Conservation (phyloP, 1,140 invertebrate species). For the Procambarus virginalis region DNA sequence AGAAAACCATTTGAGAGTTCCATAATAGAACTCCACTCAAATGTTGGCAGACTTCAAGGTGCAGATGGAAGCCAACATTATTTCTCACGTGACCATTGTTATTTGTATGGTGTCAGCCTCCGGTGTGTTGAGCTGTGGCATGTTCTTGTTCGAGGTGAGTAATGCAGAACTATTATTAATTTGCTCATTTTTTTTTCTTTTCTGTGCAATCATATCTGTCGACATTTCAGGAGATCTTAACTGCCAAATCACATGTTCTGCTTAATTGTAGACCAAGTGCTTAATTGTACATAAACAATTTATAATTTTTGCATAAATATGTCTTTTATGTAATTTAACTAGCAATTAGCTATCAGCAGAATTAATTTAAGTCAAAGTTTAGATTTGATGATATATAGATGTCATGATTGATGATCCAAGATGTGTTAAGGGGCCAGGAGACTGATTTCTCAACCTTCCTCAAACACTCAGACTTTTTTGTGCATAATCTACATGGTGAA, state of each 20-base stretch:
- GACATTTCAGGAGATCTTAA: neutral
- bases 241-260: too few relatives aligned
- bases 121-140: conserved; percentile 47
- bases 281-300: too few relatives aligned
- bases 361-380: too few relatives aligned
- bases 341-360: too few relatives aligned
- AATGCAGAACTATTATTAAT: neutral
- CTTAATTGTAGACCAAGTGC: too few relatives aligned
- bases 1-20: neutral
- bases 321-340: neutral
- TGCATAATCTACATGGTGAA: too few relatives aligned
- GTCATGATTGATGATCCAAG: too few relatives aligned
- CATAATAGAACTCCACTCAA: conserved; percentile 21
- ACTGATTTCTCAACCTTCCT: too few relatives aligned
- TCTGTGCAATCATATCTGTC: neutral
- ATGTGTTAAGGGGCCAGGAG: too few relatives aligned
- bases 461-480: too few relatives aligned
- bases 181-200: neutral
- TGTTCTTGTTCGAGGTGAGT: conserved; percentile 49
- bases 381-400: too few relatives aligned
- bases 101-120: conserved; percentile 42
- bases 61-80: conserved; percentile 39
- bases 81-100: conserved; percentile 32
- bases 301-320: neutral
- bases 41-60: conserved; percentile 32